phyloP scores from a whole-genome alignment of 2,888 invertebrate genomes.

The Caprella mutica region DNA sequence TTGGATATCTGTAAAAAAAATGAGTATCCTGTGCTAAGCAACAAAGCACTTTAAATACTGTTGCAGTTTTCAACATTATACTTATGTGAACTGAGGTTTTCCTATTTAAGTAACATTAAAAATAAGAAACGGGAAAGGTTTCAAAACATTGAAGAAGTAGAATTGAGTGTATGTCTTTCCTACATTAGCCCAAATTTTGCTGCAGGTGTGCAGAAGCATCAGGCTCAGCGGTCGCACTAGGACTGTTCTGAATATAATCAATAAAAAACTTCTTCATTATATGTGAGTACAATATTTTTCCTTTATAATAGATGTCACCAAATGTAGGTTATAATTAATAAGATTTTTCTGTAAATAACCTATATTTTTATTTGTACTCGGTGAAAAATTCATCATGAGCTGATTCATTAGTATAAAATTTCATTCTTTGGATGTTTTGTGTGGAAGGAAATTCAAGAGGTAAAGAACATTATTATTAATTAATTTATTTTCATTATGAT shows the following conservation, averaged over 20 bases:
- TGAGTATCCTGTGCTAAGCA: constrained; percentile 8
- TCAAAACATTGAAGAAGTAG: background rate
- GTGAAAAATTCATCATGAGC: too few relatives aligned
- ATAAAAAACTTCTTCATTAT: too few relatives aligned
- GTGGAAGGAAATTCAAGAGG: background rate
- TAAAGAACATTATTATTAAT: background rate
- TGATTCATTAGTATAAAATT: too few relatives aligned
- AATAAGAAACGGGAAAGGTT: constrained; percentile 3
- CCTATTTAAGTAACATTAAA: constrained; percentile 6
- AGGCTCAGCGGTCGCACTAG: background rate
- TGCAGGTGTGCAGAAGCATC: background rate
- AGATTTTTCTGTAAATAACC: background rate
- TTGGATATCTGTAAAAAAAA: constrained; percentile 10
- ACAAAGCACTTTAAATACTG: background rate
- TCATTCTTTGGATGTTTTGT: too few relatives aligned
- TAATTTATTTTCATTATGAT: background rate
- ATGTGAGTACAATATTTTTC: too few relatives aligned
- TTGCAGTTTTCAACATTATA: constrained; percentile 9
- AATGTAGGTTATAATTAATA: too few relatives aligned
- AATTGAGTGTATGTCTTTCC: background rate
- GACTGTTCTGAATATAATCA: background rate
- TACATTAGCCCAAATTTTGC: background rate
- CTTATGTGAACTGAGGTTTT: constrained; percentile 1
- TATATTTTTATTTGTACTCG: background rate
- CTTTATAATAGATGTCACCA: too few relatives aligned